Conservation (phyloP, 1,140 invertebrate species). For the Eueides isabella region DNA sequence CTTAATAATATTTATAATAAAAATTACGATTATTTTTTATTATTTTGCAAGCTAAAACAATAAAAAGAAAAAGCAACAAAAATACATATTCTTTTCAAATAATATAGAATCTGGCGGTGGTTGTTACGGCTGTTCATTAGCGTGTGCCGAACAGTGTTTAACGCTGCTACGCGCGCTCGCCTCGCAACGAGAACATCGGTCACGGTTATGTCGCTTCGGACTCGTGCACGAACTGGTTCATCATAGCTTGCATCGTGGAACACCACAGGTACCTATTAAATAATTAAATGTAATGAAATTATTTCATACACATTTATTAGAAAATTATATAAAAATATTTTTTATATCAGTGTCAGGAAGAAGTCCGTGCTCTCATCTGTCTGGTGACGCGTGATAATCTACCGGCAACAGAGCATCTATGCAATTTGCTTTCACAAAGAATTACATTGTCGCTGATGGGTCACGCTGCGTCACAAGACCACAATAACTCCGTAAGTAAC, state of each 20-base stretch:
- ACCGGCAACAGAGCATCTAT: conserved; percentile 93
- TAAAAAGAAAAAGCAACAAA: not conserved
- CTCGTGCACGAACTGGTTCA: conserved; percentile 95
- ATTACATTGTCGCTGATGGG: conserved; percentile 90
- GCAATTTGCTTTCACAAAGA: conserved; percentile 90
- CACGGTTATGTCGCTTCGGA: conserved; percentile 92
- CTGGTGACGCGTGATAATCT: conserved; percentile 95
- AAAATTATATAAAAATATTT: not conserved
- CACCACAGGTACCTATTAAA: conserved; percentile 83
- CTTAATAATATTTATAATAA: too few species aligned
- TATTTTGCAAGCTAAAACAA: too few species aligned
- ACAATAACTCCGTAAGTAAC: conserved; percentile 76
- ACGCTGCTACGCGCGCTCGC: conserved; percentile 96
- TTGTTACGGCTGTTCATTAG: conserved; percentile 93
- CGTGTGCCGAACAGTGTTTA: conserved; percentile 96
- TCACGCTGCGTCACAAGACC: conserved; percentile 83
- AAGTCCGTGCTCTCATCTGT: conserved; percentile 93
- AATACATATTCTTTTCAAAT: not conserved
- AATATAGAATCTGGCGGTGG: conserved; percentile 76
- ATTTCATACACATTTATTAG: too few species aligned
- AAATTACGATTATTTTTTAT: too few species aligned
- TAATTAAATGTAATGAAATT: too few species aligned
- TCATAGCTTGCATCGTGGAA: conserved; percentile 92
- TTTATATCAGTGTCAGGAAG: conserved; percentile 87
- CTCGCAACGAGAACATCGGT: conserved; percentile 89